Percentiles rank a stretch among this genome's conserved stretches.
Evolutionary conservation across 2,797 vertebrate species (phyloP).

Genomic region (Staurois parvus): DNA sequence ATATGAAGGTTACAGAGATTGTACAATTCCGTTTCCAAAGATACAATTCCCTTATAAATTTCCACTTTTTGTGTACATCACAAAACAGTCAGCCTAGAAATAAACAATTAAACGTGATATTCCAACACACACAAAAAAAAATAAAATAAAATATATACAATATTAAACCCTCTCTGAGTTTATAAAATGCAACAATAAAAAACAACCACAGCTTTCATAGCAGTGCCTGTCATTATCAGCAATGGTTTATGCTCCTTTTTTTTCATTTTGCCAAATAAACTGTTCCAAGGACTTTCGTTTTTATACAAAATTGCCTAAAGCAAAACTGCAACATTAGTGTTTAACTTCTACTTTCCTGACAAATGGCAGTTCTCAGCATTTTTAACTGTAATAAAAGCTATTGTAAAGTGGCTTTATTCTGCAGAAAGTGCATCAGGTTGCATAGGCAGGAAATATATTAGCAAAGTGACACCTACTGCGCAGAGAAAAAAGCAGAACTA

Average conservation of each 20-base stretch:
- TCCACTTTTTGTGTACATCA: background rate
- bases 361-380: slow-evolving; percentile 33
- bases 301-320: slow-evolving; percentile 36
- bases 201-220: slow-evolving; percentile 3
- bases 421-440: slow-evolving; percentile 44
- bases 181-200: slow-evolving; percentile 42
- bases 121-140: slow-evolving; percentile 29
- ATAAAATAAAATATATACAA: slow-evolving; percentile 69
- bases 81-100: slow-evolving; percentile 15
- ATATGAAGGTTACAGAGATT: slow-evolving; percentile 74
- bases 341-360: slow-evolving; percentile 24
- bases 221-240: slow-evolving; percentile 8
- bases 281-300: slow-evolving; percentile 16
- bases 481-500: slow-evolving; percentile 28
- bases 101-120: slow-evolving; percentile 66
- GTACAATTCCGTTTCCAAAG: background rate
- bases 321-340: background rate
- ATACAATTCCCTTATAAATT: background rate
- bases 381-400: slow-evolving; percentile 42
- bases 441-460: slow-evolving; percentile 57
- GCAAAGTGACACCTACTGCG: slow-evolving; percentile 54
- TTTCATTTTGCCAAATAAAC: slow-evolving; percentile 43
- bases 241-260: slow-evolving; percentile 38
- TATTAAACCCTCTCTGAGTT: slow-evolving; percentile 46
- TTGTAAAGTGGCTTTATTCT: slow-evolving; percentile 61